Base-by-base conservation (phyloP, 2,113 vertebrate genomes). In the Gobius niger region DNA sequence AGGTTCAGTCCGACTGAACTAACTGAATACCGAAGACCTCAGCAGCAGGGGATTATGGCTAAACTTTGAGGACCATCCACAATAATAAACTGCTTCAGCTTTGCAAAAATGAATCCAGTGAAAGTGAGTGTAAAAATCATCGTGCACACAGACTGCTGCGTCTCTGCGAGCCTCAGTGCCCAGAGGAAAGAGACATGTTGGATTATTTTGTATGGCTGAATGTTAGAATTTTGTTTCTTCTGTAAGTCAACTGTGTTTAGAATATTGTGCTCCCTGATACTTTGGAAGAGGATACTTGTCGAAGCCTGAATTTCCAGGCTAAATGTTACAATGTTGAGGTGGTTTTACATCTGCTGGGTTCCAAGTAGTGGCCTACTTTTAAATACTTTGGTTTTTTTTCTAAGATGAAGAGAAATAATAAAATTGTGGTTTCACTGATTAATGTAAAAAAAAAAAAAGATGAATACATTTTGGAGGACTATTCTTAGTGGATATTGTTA, bases 331-430 rank as follows among this genome's bases (percentile, higher is more conserved):
- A 34, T 89, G 88, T 88, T 89, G 85, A 93, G 91, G 92, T 93
- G 92, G 91, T 93, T 93, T 92, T 92, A 93, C 93, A 92, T 92
- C 91, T 93, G 90, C 89, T 90, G 90, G 86, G 91, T 90, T 89
- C 86, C 86, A 89, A 89, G 87, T 90, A 78, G 85, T 73, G 82
- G 85, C 84, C 83, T 84, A 85, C 85, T 90, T 92, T 92, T 86
- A 89, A 90, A 88, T 82, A 78, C 77, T 86, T 87, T 85, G 65
- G n/a, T n/a, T 34, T 81, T 87, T 85, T 86, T 87, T 85, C 77
- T 82, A 89, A 86, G 76, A 81, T 73, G 59, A 88, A 81, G 76
- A 70, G 63, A 68, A 82, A 81, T 50, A 84, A 85, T 60, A 40
- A 74, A 73, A 74, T 67, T 61, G 81, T 81, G 77, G 68, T 85